Percentiles rank a stretch among this genome's conserved stretches.
These are phyloP conservation scores for Falco naumanni DNA, from an alignment of 2,797 vertebrate genomes.

Conservation along the genomic window DNA sequence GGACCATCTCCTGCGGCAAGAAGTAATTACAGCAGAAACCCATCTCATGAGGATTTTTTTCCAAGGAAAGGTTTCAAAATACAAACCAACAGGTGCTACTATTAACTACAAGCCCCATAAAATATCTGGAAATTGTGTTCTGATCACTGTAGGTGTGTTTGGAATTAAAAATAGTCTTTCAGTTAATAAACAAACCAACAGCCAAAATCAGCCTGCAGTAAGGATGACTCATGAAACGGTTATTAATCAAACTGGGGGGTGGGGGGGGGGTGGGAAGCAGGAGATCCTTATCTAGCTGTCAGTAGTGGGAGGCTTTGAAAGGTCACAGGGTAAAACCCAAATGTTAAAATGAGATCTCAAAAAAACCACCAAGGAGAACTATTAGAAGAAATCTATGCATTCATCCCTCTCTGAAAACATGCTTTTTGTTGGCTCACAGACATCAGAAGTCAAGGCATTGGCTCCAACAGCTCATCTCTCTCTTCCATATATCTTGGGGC, in stretches of 20 bases:
- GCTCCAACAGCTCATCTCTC: background rate
- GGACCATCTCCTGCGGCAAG: background rate
- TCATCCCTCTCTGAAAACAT: background rate
- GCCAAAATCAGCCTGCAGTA: background rate
- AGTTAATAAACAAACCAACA: conserved; percentile 35
- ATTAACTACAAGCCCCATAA: conserved; percentile 34
- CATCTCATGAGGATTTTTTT: background rate
- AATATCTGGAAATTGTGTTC: conserved; percentile 33
- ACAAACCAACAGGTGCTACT: conserved; percentile 40
- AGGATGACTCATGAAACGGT: background rate
- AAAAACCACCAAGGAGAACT: background rate
- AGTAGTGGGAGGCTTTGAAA: background rate
- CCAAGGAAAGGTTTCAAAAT: conserved; percentile 41
- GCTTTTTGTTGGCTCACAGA: background rate
- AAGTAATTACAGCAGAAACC: conserved; percentile 10
- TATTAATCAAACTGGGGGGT: background rate
- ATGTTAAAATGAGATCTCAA: background rate
- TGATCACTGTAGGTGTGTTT: background rate
- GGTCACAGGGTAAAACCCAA: background rate
- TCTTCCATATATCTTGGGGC: background rate
- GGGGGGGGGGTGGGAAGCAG: no score
- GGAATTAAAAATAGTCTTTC: conserved; percentile 19
- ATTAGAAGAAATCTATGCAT: background rate
- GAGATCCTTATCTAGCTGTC: background rate
- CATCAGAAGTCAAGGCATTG: background rate